Evolutionary conservation across 1,140 invertebrate species (phyloP).

Genomic region (Physella acuta): DNA sequence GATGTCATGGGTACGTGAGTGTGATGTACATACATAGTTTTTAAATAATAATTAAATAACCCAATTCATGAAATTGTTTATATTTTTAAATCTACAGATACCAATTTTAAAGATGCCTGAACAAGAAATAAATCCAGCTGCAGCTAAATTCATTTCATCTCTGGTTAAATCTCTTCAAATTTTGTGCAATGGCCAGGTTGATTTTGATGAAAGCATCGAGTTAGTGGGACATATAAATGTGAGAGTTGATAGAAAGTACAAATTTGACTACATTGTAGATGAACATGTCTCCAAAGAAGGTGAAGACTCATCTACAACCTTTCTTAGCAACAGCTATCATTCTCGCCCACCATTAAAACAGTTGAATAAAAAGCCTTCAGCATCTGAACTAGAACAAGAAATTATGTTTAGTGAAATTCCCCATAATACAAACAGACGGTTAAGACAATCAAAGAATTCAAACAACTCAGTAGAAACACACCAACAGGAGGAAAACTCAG

Average conservation of each 20-base stretch:
- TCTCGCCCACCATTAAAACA: conserved; percentile 26
- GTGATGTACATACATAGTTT: no score
- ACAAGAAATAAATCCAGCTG: conserved; percentile 23
- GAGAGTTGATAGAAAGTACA: conserved; percentile 30
- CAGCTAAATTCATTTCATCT: conserved; percentile 29
- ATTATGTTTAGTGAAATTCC: conserved; percentile 8
- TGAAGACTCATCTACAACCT: conserved; percentile 27
- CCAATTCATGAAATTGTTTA: no score
- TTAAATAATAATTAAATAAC: no score
- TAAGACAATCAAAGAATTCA: neutral
- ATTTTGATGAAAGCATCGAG: conserved; percentile 35
- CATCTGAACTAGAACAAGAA: conserved; percentile 8
- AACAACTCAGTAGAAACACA: neutral
- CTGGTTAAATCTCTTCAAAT: conserved; percentile 35
- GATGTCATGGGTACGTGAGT: no score
- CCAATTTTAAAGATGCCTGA: conserved; percentile 26
- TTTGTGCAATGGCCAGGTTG: conserved; percentile 36
- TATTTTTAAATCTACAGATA: neutral
- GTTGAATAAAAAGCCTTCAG: conserved; percentile 2
- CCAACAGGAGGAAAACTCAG: neutral
- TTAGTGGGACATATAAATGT: conserved; percentile 36
- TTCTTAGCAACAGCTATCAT: conserved; percentile 37
- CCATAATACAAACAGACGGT: neutral
- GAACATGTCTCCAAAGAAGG: conserved; percentile 37
- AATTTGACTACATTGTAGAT: conserved; percentile 36